Percentiles rank a stretch among this genome's conserved stretches.
Evolutionary conservation across 2,888 invertebrate genomes (phyloP).

Genomic region (Drosophila planitibia): DNA sequence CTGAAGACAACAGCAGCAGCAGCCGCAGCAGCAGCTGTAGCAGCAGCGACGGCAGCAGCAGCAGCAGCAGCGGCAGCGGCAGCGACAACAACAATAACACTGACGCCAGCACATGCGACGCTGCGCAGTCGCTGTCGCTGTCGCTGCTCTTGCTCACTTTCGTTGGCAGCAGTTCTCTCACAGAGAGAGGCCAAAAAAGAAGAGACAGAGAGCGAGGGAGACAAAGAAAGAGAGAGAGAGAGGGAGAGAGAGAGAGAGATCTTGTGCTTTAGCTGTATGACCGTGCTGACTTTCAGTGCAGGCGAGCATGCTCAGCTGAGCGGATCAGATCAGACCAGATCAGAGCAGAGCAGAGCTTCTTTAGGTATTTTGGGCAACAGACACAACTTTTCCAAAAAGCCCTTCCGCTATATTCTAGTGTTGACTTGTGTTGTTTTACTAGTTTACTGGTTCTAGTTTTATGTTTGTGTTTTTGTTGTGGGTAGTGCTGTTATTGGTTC

Average conservation of each 20-base stretch:
- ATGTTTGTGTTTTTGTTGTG: slow-evolving; percentile 1
- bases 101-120: slow-evolving; percentile 36
- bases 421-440: slow-evolving; percentile 9
- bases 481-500: slow-evolving; percentile 9
- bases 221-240: slow-evolving; percentile 4
- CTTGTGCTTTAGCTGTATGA: slow-evolving; percentile 2
- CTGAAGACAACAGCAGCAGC: slow-evolving; percentile 41
- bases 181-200: background rate
- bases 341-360: slow-evolving; percentile 9
- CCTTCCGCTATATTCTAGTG: slow-evolving; percentile 39
- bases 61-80: slow-evolving; percentile 3
- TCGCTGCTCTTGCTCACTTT: slow-evolving; percentile 60
- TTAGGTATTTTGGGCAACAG: slow-evolving; percentile 20
- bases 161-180: slow-evolving; percentile 40
- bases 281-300: slow-evolving; percentile 33
- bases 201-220: background rate
- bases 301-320: slow-evolving; percentile 44
- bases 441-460: slow-evolving; percentile 11
- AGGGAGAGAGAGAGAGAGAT: slow-evolving; percentile 12
- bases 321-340: slow-evolving; percentile 17
- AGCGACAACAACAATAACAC: slow-evolving; percentile 1
- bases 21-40: slow-evolving; percentile 7
- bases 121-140: slow-evolving; percentile 28
- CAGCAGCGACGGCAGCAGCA: slow-evolving; percentile 1
- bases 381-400: slow-evolving; percentile 39